Evolutionary conservation across 2,113 vertebrate genomes (phyloP), one percentile per base, ranked within the genome.

Genomic region (Dicentrarchus labrax): DNA sequence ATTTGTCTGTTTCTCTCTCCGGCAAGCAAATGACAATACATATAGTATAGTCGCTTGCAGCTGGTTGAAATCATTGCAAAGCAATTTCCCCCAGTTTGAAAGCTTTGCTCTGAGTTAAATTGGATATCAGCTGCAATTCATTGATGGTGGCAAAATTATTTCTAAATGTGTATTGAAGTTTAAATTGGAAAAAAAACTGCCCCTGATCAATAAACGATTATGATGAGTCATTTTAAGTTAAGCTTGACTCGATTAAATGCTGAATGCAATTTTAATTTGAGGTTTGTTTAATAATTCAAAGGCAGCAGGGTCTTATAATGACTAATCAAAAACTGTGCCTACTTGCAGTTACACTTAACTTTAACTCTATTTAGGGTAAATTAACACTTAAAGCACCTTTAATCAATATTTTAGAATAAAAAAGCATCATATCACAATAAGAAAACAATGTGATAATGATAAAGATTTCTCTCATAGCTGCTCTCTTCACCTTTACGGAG

Each of bases 21-120:
- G n/a, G 54, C 67, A 38, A 69, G 56, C 56, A 15, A 21, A 22
- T 16, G 51, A 71, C 51, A 48, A 17, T 45, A 38, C 8, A 30
- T 30, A 30, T 30, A 30, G 30, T 30, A 30, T 30, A 0, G 38
- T 22, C 9, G 11, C 54, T 70, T 16, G 56, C 22, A 15, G 69
- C 70, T 50, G 51, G 30, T 59, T 60, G 6, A 50, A 57, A 72
- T 72, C 15, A 56, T 12, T 17, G 30, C 22, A 21, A 66, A 70
- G 43, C 76, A 73, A 57, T 88, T 78, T 83, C 72, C 72, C 59
- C 43, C 59, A 1, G n/a, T 61, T 19, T 17, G 15, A 72, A 71
- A 76, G 51, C 57, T 39, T 72, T 36, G 36, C 70, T 76, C 17
- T 0, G 19, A 41, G 56, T 22, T 43, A 39, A 78, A 75, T 48